phyloP scores from a whole-genome alignment of 2,797 vertebrate species.

The Mionectes olivaceus region DNA sequence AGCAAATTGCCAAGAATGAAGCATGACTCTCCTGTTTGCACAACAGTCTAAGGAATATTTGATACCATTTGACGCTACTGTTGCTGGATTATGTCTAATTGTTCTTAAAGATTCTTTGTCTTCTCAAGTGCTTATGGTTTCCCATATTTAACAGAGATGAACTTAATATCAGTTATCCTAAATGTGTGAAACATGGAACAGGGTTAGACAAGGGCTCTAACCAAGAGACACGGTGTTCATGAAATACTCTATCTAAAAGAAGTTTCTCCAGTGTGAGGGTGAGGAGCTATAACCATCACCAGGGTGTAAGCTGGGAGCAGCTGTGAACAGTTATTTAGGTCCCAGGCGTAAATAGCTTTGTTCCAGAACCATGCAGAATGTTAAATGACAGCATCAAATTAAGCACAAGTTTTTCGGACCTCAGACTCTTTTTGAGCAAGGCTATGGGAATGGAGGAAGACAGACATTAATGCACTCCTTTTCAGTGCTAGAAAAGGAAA shows the following conservation, averaged over 20 bases:
- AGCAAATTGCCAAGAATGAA: neutral
- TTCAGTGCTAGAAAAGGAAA: neutral
- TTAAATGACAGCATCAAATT: conserved; percentile 20
- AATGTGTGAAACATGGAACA: neutral
- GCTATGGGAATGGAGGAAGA: neutral
- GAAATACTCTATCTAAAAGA: conserved; percentile 22
- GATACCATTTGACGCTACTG: neutral
- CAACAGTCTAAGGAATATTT: neutral
- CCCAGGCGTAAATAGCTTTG: neutral
- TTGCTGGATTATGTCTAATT: neutral
- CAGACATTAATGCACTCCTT: neutral
- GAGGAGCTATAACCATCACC: conserved; percentile 24
- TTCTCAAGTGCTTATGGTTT: neutral
- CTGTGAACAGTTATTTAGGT: conserved; percentile 43
- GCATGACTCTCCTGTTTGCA: neutral
- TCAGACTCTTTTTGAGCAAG: neutral
- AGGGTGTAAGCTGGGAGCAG: conserved; percentile 29
- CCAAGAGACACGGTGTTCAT: neutral
- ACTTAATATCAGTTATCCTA: neutral
- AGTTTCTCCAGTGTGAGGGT: neutral
- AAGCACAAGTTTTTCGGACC: neutral
- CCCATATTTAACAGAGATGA: neutral
- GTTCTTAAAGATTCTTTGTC: neutral
- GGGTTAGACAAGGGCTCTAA: neutral
- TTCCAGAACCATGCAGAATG: conserved; percentile 19